These are phyloP conservation scores for Hippopotamus amphibius DNA, from an alignment of 2,113 vertebrate genomes.

Conservation along the genomic window DNA sequence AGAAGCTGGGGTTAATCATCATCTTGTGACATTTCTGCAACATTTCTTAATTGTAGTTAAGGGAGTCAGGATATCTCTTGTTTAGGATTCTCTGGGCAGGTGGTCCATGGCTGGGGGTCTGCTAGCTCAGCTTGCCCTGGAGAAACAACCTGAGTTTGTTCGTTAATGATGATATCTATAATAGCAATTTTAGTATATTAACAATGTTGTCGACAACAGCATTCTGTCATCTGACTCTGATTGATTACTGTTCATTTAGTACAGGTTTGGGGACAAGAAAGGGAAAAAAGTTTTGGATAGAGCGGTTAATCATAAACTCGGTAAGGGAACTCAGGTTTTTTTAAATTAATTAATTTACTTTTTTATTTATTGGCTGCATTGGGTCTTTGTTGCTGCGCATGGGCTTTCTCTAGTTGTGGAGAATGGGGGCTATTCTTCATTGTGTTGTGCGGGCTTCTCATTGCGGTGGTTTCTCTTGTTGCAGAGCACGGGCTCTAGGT, in stretches of 20 bases:
- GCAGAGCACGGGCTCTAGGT: too few species aligned
- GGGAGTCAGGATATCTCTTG: neutral
- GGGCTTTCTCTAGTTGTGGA: too few species aligned
- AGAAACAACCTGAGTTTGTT: neutral
- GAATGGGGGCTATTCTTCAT: too few species aligned
- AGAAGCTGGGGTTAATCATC: neutral
- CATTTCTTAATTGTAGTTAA: neutral
- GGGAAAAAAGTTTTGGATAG: neutral
- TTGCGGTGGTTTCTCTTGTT: too few species aligned
- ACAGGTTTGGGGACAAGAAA: neutral
- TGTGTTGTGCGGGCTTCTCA: too few species aligned
- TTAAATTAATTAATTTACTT: too few species aligned
- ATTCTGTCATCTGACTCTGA: neutral
- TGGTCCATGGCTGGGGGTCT: neutral
- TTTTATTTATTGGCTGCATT: too few species aligned
- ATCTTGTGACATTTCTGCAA: neutral
- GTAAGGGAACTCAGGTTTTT: neutral
- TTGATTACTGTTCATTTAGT: neutral
- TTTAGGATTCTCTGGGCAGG: neutral
- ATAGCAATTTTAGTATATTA: neutral
- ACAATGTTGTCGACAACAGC: neutral
- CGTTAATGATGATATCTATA: neutral
- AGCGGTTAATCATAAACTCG: neutral
- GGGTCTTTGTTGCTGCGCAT: too few species aligned
- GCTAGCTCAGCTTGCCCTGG: neutral